Evolutionary conservation across 2,113 vertebrate species (phyloP).

Genomic region (Cepphus grylle): DNA sequence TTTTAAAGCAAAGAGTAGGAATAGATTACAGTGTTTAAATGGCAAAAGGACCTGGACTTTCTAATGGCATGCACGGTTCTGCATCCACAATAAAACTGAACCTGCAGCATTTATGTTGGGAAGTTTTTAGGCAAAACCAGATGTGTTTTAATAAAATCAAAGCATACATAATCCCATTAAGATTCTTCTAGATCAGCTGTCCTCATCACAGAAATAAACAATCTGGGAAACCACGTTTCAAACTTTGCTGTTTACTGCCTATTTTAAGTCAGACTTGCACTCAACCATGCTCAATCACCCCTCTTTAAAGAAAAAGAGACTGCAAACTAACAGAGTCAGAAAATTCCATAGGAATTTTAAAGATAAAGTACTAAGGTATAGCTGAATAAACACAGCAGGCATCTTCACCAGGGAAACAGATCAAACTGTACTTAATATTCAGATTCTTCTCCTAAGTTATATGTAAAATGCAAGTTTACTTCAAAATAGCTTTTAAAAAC

Average conservation of each 20-base stretch:
- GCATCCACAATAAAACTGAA: neutral
- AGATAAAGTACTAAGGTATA: neutral
- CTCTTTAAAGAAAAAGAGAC: neutral
- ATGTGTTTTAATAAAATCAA: neutral
- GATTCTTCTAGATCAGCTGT: neutral
- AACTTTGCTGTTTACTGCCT: neutral
- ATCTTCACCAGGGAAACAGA: neutral
- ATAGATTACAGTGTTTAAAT: neutral
- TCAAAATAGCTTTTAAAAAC: slow-evolving; percentile 9
- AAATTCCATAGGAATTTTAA: neutral
- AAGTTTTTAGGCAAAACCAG: neutral
- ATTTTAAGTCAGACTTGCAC: neutral
- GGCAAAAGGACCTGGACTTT: neutral
- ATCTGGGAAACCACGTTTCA: neutral
- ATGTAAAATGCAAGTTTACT: neutral
- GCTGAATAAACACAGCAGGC: neutral
- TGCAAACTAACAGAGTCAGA: neutral
- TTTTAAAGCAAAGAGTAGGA: neutral
- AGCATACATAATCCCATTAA: neutral
- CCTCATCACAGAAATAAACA: neutral
- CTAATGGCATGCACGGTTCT: neutral
- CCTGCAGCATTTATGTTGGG: neutral
- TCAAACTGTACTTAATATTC: neutral
- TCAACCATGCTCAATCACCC: neutral
- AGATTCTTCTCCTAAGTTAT: neutral